Conservation (phyloP, 2,797 vertebrate genomes). For the Schizopygopsis pylzovi region DNA sequence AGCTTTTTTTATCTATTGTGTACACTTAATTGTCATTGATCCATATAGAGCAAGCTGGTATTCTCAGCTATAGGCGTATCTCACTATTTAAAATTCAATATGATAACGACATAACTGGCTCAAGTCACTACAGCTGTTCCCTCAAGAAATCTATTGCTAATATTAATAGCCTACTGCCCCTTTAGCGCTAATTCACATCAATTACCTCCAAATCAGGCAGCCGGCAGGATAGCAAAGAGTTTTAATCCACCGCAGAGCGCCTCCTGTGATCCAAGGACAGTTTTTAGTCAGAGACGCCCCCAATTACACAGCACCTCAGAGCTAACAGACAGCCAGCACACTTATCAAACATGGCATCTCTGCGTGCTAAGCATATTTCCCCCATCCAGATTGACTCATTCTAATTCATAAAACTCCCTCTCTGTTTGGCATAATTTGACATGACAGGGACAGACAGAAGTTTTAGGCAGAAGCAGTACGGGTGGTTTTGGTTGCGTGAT, state of each 20-base stretch:
- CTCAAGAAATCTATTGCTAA: conserved; percentile 26
- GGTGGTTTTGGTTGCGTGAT: neutral
- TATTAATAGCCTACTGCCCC: conserved; percentile 28
- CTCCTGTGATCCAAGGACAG: conserved; percentile 30
- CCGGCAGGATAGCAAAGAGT: conserved; percentile 31
- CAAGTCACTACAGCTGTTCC: conserved; percentile 2
- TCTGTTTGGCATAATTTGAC: conserved; percentile 18
- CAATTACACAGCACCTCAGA: conserved; percentile 39
- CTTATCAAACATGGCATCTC: conserved; percentile 39
- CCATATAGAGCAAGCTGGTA: neutral
- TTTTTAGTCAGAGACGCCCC: conserved; percentile 30
- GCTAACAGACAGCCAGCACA: conserved; percentile 19
- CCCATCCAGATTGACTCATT: conserved; percentile 29
- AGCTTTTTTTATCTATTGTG: neutral
- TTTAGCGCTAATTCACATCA: conserved; percentile 40
- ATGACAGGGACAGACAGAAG: conserved; percentile 29
- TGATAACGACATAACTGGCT: neutral
- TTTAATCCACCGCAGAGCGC: conserved; percentile 39
- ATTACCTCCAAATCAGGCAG: conserved; percentile 40
- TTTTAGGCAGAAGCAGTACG: conserved; percentile 14
- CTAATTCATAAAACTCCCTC: conserved; percentile 37
- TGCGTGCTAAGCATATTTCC: conserved; percentile 31
- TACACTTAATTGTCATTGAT: neutral
- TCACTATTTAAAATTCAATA: neutral
- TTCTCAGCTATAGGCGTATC: neutral